Percentiles rank a stretch among this genome's conserved stretches.
These are phyloP conservation scores for Chauna torquata DNA, from an alignment of 2,113 vertebrate species.

Conservation along the genomic window DNA sequence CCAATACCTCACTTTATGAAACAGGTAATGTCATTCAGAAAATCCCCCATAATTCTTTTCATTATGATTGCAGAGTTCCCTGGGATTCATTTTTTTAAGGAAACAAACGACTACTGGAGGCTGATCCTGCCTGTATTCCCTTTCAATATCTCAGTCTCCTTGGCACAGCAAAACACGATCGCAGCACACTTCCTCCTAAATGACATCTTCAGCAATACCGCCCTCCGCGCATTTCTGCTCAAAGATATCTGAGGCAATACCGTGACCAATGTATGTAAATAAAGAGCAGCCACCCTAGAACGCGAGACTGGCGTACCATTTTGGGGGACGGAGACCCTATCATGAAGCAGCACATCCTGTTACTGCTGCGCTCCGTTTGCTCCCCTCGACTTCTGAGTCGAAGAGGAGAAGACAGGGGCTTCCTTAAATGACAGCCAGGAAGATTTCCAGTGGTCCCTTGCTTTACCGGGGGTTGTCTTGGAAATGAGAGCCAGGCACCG, in stretches of 20 bases:
- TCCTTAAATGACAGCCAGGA: slow-evolving; percentile 32
- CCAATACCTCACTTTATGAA: not conserved
- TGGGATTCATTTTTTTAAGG: not conserved
- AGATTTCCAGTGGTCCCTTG: not conserved
- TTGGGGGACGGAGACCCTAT: not conserved
- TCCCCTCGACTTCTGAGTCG: not conserved
- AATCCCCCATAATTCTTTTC: slow-evolving; percentile 57
- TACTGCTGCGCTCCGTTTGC: not conserved
- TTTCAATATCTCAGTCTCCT: not conserved
- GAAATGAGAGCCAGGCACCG: not conserved
- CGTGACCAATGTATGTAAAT: not conserved
- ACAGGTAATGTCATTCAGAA: slow-evolving; percentile 40
- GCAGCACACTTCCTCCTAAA: not conserved
- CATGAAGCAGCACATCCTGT: not conserved
- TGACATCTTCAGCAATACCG: not conserved
- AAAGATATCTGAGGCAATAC: not conserved
- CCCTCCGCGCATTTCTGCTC: not conserved
- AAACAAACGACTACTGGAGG: not conserved
- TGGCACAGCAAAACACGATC: not conserved
- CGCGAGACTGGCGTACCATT: not conserved
- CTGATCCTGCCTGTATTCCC: not conserved
- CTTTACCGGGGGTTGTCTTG: slow-evolving; percentile 33
- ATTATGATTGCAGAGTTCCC: slow-evolving; percentile 40
- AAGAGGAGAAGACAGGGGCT: not conserved
- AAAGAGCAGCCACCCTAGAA: not conserved